Evolutionary conservation across 2,888 invertebrate species (phyloP).

Genomic region (Sepioteuthis lessoniana): DNA sequence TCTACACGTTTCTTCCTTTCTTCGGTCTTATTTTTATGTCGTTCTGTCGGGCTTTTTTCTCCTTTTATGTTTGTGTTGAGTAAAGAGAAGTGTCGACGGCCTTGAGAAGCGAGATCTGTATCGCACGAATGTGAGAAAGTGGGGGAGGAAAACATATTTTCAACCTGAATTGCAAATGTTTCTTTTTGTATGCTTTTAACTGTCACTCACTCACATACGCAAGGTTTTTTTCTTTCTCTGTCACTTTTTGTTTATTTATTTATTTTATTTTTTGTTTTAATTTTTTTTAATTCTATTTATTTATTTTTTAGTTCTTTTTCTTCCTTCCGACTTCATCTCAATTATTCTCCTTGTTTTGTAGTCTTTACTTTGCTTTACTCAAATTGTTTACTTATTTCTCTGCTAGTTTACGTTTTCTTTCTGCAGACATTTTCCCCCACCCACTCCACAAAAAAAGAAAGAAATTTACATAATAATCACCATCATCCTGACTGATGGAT

Average conservation of each 20-base stretch:
- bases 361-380: neutral
- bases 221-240: neutral
- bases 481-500: neutral
- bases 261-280: neutral
- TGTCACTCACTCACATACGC: neutral
- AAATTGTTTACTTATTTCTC: neutral
- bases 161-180: neutral
- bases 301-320: too few species aligned
- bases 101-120: neutral
- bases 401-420: neutral
- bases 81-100: neutral
- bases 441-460: neutral
- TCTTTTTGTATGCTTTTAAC: neutral
- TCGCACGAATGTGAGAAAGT: neutral
- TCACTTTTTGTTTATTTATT: neutral
- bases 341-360: neutral
- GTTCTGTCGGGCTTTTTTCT: neutral
- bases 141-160: neutral
- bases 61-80: neutral
- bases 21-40: neutral
- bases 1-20: neutral
- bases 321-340: too few species aligned
- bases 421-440: neutral
- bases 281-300: neutral
- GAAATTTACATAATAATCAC: neutral